Conservation (phyloP, 2,888 invertebrate genomes). For the Pollenia amentaria region DNA sequence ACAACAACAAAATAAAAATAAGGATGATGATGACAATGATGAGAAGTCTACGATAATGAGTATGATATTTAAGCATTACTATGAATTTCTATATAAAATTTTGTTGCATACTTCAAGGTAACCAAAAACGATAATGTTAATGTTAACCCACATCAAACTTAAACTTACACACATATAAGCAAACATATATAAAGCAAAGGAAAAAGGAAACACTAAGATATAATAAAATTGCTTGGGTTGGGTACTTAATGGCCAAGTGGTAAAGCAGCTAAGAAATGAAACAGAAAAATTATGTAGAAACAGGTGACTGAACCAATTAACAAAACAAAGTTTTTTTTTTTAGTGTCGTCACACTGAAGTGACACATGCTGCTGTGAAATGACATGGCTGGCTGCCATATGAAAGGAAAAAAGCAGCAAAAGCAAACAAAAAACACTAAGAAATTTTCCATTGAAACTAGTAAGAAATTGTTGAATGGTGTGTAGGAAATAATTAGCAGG, state of each 20-base stretch:
- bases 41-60: constrained; percentile 67
- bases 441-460: constrained; percentile 13
- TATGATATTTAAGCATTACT: constrained; percentile 59
- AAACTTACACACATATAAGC: constrained; percentile 13
- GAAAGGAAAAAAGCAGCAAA: not conserved
- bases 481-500: constrained; percentile 70
- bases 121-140: constrained; percentile 79
- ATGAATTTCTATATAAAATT: constrained; percentile 61
- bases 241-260: constrained; percentile 34
- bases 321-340: constrained; percentile 75
- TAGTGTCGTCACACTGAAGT: constrained; percentile 59
- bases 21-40: constrained; percentile 80
- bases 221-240: constrained; percentile 22
- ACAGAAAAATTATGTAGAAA: constrained; percentile 68
- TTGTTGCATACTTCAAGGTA: constrained; percentile 77
- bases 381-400: constrained; percentile 16
- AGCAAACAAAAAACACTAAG: constrained; percentile 11
- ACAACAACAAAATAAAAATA: constrained; percentile 75
- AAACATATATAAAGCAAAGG: not conserved
- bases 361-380: constrained; percentile 42
- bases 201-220: constrained; percentile 1
- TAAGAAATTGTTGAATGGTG: constrained; percentile 31
- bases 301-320: constrained; percentile 83
- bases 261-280: constrained; percentile 18
- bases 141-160: constrained; percentile 41